phyloP scores from a whole-genome alignment of 2,113 vertebrate genomes.

The Acrocephalus arundinaceus region DNA sequence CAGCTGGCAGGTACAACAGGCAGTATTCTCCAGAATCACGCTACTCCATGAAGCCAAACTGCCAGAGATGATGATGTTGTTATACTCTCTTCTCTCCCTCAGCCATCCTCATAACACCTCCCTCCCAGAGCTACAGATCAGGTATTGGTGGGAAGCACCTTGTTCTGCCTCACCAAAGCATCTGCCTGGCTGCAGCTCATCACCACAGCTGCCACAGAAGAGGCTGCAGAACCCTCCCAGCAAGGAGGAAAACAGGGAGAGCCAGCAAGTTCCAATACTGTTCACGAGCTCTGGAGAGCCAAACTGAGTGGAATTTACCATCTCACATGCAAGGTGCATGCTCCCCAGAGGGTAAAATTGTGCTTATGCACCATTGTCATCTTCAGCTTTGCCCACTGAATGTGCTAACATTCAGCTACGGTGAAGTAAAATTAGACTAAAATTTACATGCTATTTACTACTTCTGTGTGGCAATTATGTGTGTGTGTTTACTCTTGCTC shows the following conservation, averaged over 20 bases:
- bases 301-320: neutral
- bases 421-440: neutral
- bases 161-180: neutral
- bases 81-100: neutral
- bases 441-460: neutral
- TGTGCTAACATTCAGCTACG: neutral
- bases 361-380: neutral
- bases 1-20: neutral
- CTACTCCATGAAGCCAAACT: neutral
- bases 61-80: neutral
- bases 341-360: neutral
- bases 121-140: neutral
- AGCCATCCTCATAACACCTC: neutral
- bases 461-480: neutral
- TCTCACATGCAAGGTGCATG: neutral
- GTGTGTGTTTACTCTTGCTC: accelerated
- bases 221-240: neutral
- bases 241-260: neutral
- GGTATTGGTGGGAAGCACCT: neutral
- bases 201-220: neutral
- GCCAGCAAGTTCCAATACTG: neutral
- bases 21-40: neutral
- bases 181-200: accelerated
- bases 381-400: neutral
- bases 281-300: neutral